Base-by-base conservation (phyloP, 2,113 vertebrate genomes). In the Pitta sordida region DNA sequence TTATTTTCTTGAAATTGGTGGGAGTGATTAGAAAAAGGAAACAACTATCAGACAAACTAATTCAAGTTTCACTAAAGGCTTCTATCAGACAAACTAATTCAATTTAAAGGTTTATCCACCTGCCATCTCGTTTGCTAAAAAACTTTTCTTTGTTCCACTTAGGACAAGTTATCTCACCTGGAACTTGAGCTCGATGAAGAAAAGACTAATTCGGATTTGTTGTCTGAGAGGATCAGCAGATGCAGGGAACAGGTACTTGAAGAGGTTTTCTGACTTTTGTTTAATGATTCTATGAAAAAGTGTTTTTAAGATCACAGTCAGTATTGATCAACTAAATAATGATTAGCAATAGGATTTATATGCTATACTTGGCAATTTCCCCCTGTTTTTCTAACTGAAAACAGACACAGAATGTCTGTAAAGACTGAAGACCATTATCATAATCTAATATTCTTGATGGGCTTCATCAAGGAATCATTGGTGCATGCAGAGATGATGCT, bases 111-210 rank as follows among this genome's bases (percentile, higher is more conserved):
- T 16, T 34, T 86, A 49, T 26, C 29, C 69, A 23, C 26, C 11
- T 86, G 26, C 34, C 17, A 32, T 30, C 24, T 78, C 6, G 67
- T 73, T 77, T 88, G 70, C 60, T 84, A 53, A 11, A 63, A 58
- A 63, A 15, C 63, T 58, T 88, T 76, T 83, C 65, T 79, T 91
- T 86, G 49, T 78, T 95, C 56, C 86, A 14, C 67, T 70, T 94
- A 99, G 99, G 99, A 99, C 88, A 98, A 99, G 93, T 65, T 99
- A 51, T 95, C 96, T 90, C 98, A 99, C 81, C 94, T 99, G 95
- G 98, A 99, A 97, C 48, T 98, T 85, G 98, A 99, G 91, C 97
- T 99, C 68, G 99, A 99, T 30, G 99, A 99, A 96, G 99, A 99
- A 95, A 98, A 98, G 95, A 98, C 97, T 69, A 99, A 98, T 73